Evolutionary conservation across 2,797 vertebrate species (phyloP).

Genomic region (Cichlasoma orientale): DNA sequence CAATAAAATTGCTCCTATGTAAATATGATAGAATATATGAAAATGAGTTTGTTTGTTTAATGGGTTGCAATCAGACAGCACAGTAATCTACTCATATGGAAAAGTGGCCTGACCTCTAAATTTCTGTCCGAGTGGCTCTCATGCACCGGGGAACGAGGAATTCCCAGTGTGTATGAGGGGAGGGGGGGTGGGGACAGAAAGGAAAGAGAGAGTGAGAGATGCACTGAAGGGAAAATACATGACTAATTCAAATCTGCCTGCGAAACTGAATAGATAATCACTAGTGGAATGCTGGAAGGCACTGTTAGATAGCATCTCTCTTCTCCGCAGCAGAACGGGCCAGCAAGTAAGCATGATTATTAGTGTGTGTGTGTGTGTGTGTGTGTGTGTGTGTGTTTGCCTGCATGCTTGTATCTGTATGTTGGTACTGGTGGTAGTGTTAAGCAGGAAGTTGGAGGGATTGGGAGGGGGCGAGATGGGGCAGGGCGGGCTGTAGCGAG

Average conservation of each 20-base stretch:
- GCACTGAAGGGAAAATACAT: slow-evolving; percentile 73
- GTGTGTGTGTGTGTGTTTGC: slow-evolving; percentile 33
- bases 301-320: slow-evolving; percentile 82
- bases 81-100: slow-evolving; percentile 58
- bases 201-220: slow-evolving; percentile 36
- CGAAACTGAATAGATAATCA: slow-evolving; percentile 82
- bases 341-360: slow-evolving; percentile 65
- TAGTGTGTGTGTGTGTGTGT: slow-evolving; percentile 25
- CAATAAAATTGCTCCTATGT: slow-evolving; percentile 61
- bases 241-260: slow-evolving; percentile 79
- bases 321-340: slow-evolving; percentile 79
- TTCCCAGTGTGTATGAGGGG: slow-evolving; percentile 58
- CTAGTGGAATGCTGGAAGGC: slow-evolving; percentile 83
- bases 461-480: background rate
- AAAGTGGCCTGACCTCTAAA: slow-evolving; percentile 58
- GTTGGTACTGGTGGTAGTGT: slow-evolving; percentile 38
- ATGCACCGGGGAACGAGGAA: slow-evolving; percentile 52
- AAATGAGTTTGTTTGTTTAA: slow-evolving; percentile 29
- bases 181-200: slow-evolving; percentile 24
- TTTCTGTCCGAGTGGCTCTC: slow-evolving; percentile 60
- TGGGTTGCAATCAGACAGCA: slow-evolving; percentile 60
- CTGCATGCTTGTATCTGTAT: slow-evolving; percentile 47
- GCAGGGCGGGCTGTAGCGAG: slow-evolving; percentile 40
- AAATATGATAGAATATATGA: slow-evolving; percentile 45
- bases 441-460: slow-evolving; percentile 7